These are phyloP conservation scores for Condylostylus longicornis DNA, from an alignment of 1,140 invertebrate genomes.

Conservation along the genomic window DNA sequence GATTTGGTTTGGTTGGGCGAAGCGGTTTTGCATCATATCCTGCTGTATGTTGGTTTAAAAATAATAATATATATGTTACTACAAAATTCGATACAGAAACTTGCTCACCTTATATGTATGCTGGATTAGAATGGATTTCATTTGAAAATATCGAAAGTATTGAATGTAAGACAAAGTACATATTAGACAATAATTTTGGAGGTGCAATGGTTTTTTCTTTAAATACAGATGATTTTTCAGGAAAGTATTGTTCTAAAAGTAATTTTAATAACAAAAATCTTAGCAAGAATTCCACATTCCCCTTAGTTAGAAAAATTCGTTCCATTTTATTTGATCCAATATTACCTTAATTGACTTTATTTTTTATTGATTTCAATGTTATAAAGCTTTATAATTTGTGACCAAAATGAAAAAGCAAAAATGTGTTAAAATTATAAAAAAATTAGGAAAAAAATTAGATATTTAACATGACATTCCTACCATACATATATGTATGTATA, in stretches of 20 bases:
- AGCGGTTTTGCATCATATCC: constrained; percentile 57
- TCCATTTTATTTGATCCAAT: constrained; percentile 5
- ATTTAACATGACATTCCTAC: too few relatives aligned
- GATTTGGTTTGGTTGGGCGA: constrained; percentile 44
- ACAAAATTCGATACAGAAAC: constrained; percentile 48
- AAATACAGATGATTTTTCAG: constrained; percentile 52
- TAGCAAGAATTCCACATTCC: constrained; percentile 1
- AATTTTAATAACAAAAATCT: not conserved
- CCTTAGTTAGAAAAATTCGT: constrained; percentile 6
- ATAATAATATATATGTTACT: constrained; percentile 31
- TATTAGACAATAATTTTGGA: constrained; percentile 43
- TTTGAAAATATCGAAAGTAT: constrained; percentile 68
- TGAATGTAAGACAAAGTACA: constrained; percentile 52
- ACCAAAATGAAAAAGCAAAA: too few relatives aligned
- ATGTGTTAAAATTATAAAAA: too few relatives aligned
- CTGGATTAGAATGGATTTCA: constrained; percentile 69
- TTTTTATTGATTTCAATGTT: too few relatives aligned
- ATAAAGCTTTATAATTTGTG: too few relatives aligned
- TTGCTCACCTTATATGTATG: constrained; percentile 63
- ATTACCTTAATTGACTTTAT: not conserved
- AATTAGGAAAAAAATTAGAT: too few relatives aligned
- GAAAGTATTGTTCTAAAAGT: constrained; percentile 24
- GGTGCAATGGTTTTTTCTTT: constrained; percentile 65
- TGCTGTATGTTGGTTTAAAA: constrained; percentile 50
- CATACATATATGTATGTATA: too few relatives aligned